Evolutionary conservation across 35 echinoderm and acorn worm genomes (phyloP).

Genomic region (Lytechinus pictus): DNA sequence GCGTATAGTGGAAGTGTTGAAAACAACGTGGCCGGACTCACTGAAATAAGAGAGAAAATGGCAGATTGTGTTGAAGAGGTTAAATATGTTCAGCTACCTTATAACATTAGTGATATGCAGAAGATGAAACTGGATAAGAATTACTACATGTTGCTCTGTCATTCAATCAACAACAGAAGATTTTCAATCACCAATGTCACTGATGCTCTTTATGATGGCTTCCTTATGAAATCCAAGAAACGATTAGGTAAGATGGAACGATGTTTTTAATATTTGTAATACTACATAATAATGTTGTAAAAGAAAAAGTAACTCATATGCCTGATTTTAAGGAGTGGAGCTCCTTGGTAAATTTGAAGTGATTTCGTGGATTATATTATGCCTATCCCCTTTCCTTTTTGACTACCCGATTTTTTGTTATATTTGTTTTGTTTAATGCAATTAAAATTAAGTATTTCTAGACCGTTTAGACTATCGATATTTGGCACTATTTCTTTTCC

Average conservation of each 20-base stretch:
- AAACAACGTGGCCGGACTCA: neutral
- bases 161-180: slow-evolving; percentile 26
- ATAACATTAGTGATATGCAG: neutral
- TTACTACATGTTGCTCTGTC: neutral
- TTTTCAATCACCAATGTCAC: slow-evolving; percentile 29
- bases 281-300: too few relatives aligned
- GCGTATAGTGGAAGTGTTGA: neutral
- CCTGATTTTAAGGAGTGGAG: too few relatives aligned
- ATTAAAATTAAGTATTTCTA: too few relatives aligned
- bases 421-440: too few relatives aligned
- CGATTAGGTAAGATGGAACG: neutral
- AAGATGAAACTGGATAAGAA: neutral
- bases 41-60: neutral
- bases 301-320: too few relatives aligned
- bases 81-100: neutral
- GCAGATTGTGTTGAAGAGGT: neutral
- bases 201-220: slow-evolving; percentile 31
- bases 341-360: too few relatives aligned
- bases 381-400: too few relatives aligned
- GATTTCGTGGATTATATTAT: too few relatives aligned
- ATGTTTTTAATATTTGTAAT: neutral
- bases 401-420: too few relatives aligned
- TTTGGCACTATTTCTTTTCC: too few relatives aligned
- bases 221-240: neutral
- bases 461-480: too few relatives aligned